These are phyloP conservation scores for Cryptomyrus ogoouensis DNA, from an alignment of 2,113 vertebrate genomes.

Conservation along the genomic window DNA sequence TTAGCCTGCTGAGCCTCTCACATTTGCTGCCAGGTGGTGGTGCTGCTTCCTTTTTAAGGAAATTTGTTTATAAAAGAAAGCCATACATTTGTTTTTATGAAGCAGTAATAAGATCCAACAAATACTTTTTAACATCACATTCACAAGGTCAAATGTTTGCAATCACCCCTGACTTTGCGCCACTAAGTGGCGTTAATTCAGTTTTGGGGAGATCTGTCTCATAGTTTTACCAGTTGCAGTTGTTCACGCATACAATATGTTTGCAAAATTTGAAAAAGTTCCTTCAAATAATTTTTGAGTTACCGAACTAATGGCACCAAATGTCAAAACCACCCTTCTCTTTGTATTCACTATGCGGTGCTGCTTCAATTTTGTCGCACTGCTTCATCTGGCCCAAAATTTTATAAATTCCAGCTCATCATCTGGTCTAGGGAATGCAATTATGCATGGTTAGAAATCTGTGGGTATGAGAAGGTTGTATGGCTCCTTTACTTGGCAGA, in stretches of 20 bases:
- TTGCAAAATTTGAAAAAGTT: no score
- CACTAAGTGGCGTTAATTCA: background rate
- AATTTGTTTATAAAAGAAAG: background rate
- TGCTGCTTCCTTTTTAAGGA: background rate
- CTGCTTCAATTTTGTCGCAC: no score
- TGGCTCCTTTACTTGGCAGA: background rate
- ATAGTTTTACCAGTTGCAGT: no score
- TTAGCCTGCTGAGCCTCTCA: background rate
- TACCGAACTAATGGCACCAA: no score
- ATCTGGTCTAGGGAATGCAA: background rate
- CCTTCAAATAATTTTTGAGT: no score
- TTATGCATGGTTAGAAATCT: background rate
- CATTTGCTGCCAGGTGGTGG: background rate
- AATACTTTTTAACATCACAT: background rate
- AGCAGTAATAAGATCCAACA: background rate
- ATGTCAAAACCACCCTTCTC: no score
- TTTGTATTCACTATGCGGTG: no score
- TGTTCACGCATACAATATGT: no score
- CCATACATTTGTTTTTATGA: background rate
- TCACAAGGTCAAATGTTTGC: background rate
- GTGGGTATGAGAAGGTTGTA: background rate
- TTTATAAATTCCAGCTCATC: no score
- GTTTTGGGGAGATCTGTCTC: no score
- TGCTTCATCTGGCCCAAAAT: no score
- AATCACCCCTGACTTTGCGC: background rate